Base-by-base conservation (phyloP, 2,888 invertebrate species). In the Muschampia plurimacula region DNA sequence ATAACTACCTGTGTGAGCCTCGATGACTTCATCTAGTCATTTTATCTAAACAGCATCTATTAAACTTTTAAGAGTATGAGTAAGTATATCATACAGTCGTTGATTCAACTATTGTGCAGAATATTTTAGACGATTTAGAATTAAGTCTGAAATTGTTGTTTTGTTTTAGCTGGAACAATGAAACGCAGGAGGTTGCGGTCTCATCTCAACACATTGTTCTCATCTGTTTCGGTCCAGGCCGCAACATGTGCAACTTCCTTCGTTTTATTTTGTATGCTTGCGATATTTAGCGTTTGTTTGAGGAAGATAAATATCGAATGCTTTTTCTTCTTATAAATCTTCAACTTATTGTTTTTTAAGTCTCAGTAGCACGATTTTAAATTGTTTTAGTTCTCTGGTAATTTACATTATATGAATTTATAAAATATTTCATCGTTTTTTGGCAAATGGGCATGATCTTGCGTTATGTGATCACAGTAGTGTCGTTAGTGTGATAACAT, bases 241-340 rank as follows among this genome's bases (percentile, higher is more conserved):
- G 60, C 57, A 67, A 67, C 71, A 75, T 74, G 72, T 75, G 74
- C 67, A 70, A 73, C 60, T 72, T 74, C 74, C 75, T 69, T 72
- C 62, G 67, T 62, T 57, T 72, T 69, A 68, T 71, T 46, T 55
- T 52, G 62, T 55, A 55, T 65, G 64, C 55, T 66, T 70, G 71
- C 71, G 49, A 66, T 28, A 66, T 57, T 57, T 28, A 57, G 22
- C 52, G 52, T 52, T 44, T 66, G 52, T 59, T 66, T 66, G 57
- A 22, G n/a, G 44, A 66, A 65, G 57, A 64, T 57, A 44, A 65
- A 22, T 52, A 46, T 36, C 28, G 15, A 22, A 44, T 36, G 59
- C 46, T 36, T 10, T 10, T 64, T 12, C 8, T 32, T 32, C 0
- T 12, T 57, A 59, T 65, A 59, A 59, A 71, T 71, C 49, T 71